Evolutionary conservation across 2,797 vertebrate genomes (phyloP), one percentile per base, ranked within the genome.

Genomic region (Lemur catta): DNA sequence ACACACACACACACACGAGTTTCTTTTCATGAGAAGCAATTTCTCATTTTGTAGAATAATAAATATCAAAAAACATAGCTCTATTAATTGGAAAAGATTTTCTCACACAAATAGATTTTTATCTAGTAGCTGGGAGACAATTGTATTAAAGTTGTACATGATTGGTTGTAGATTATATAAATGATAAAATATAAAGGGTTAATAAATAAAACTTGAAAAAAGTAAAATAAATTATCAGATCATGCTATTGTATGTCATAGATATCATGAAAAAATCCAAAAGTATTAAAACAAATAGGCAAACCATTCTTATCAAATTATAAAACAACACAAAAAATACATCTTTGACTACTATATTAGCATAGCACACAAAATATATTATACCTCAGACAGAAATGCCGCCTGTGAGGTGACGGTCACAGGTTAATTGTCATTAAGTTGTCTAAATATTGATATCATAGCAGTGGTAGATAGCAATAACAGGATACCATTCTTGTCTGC

Each of bases 131-230:
- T 89, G 57, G 9, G 14, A 92, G 69, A 89, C 35, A 65, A 82
- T 35, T 61, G 17, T 57, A 81, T 22, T 65, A 22, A 97, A 79
- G 94, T n/a, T 26, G 11, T 22, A 97, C 78, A 71, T 59, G 52
- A 67, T 38, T 86, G 79, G 18, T 93, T 76, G 79, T 63, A 81
- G 30, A 89, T 76, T 86, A 61, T 48, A 78, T 35, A 89, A 89
- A 69, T 81, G 55, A 93, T 97, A 78, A 91, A 94, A 79, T 93
- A 59, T 93, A 76, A 93, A 86, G 96, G 65, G 69, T 93, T 97
- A 97, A 96, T 93, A 98, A 97, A 97, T 97, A 96, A 96, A 98
- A 96, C 81, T 96, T 94, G 50, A 80, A 97, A 96, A 79, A 97
- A 98, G 92, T 91, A 89, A 94, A 95, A 61, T 30, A 97, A 69